A percentile compares a stretch with the other conserved stretches of the same genome.
Conservation (phyloP, 2,797 vertebrate species). For the Chrosomus eos region DNA sequence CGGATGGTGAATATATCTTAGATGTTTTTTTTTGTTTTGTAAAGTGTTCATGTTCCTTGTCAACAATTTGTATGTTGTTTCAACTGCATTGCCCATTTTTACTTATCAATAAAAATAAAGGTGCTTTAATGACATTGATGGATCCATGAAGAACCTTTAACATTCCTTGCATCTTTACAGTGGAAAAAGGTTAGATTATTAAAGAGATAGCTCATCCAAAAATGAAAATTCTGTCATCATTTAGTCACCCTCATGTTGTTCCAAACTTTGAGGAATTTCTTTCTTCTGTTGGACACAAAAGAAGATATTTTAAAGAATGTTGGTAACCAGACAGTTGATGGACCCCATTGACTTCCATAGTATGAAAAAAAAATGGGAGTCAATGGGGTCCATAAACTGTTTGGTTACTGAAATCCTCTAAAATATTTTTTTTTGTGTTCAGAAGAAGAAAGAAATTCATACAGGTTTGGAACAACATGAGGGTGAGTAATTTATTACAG, state of each 20-base stretch:
- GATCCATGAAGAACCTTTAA: no score
- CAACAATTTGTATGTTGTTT: no score
- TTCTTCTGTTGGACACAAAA: not conserved
- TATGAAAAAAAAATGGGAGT: no score
- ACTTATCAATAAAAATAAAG: not conserved
- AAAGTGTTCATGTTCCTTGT: not conserved
- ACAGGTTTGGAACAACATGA: not conserved
- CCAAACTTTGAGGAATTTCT: not conserved
- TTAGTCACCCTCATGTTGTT: not conserved
- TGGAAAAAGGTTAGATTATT: not conserved
- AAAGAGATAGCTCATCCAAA: not conserved
- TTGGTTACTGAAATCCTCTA: not conserved
- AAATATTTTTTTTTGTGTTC: not conserved
- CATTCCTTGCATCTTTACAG: no score
- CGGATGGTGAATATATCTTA: slow-evolving; percentile 81
- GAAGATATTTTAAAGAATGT: not conserved
- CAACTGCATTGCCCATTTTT: not conserved
- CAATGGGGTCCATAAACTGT: not conserved
- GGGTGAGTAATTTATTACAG: not conserved
- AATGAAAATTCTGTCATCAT: not conserved
- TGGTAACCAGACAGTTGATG: no score
- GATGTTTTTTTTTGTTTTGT: not conserved
- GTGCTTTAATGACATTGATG: no score
- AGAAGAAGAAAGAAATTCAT: not conserved
- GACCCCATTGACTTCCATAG: no score